These are phyloP conservation scores for Dromius quadrimaculatus DNA, from an alignment of 2,888 invertebrate genomes.

Conservation along the genomic window DNA sequence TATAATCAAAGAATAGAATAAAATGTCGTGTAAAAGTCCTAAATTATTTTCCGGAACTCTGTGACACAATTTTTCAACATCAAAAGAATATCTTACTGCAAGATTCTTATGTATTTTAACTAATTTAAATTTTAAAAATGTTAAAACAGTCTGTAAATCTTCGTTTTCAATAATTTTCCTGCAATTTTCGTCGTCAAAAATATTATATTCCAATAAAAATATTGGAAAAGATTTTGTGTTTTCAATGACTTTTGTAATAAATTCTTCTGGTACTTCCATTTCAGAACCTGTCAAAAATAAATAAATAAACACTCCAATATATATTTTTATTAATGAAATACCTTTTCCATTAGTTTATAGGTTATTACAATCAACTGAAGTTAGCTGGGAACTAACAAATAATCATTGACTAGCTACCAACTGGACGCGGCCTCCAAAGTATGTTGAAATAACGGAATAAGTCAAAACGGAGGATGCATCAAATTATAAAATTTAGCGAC, in stretches of 20 bases:
- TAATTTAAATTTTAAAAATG: slow-evolving; percentile 39
- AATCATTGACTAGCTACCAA: too few species aligned
- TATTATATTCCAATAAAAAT: slow-evolving; percentile 8
- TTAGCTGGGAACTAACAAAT: too few species aligned
- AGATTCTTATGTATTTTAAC: slow-evolving; percentile 30
- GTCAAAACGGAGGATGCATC: background rate
- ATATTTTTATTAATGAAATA: background rate
- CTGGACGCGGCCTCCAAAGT: too few species aligned
- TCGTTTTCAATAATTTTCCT: slow-evolving; percentile 24
- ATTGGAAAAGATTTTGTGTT: slow-evolving; percentile 12
- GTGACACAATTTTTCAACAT: slow-evolving; percentile 16
- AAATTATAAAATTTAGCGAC: slow-evolving; percentile 15
- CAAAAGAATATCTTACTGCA: background rate
- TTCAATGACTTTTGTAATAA: slow-evolving; percentile 4
- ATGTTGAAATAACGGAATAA: too few species aligned
- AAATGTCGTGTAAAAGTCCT: slow-evolving; percentile 15
- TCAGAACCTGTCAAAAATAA: too few species aligned
- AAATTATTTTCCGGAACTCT: slow-evolving; percentile 24
- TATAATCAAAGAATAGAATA: slow-evolving; percentile 38
- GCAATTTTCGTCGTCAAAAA: background rate
- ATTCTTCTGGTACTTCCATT: slow-evolving; percentile 35
- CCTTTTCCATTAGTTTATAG: background rate
- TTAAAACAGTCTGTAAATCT: slow-evolving; percentile 26
- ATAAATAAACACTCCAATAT: too few species aligned
- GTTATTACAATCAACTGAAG: background rate